Percentiles rank a stretch among this genome's conserved stretches.
These are phyloP conservation scores for Hydrotaea cyrtoneurina DNA, from an alignment of 2,888 invertebrate species.

Conservation along the genomic window DNA sequence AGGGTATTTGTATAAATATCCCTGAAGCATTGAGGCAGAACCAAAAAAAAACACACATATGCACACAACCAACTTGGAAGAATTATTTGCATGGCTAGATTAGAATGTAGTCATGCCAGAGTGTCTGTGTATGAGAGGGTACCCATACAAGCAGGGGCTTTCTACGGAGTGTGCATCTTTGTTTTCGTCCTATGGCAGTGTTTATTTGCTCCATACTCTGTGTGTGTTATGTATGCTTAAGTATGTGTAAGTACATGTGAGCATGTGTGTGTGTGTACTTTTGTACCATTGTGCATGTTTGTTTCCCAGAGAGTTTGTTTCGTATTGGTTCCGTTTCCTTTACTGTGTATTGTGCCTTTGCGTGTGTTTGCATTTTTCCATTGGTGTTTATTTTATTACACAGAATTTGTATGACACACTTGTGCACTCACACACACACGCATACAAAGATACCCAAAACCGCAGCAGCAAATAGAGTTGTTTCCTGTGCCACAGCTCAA, in stretches of 20 bases:
- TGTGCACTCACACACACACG: too few relatives aligned
- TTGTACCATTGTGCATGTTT: too few relatives aligned
- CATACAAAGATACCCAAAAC: too few relatives aligned
- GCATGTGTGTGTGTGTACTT: background rate
- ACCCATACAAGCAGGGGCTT: too few relatives aligned
- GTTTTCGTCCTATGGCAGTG: background rate
- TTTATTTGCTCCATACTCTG: background rate
- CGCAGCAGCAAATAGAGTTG: constrained; percentile 19
- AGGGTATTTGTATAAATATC: constrained; percentile 18
- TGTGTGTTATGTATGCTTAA: background rate
- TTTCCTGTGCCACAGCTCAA: background rate
- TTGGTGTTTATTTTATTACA: constrained; percentile 28
- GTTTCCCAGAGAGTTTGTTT: background rate
- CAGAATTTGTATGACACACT: background rate
- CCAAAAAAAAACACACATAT: background rate
- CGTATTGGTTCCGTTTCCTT: background rate
- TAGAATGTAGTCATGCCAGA: background rate
- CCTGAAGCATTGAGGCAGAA: background rate
- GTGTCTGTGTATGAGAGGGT: too few relatives aligned
- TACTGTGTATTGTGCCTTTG: background rate
- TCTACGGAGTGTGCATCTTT: background rate
- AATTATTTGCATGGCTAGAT: constrained; percentile 22
- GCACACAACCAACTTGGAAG: background rate
- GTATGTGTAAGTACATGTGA: background rate
- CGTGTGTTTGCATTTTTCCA: background rate